Conservation (phyloP, 2,888 invertebrate species). For the Hyles lineata region DNA sequence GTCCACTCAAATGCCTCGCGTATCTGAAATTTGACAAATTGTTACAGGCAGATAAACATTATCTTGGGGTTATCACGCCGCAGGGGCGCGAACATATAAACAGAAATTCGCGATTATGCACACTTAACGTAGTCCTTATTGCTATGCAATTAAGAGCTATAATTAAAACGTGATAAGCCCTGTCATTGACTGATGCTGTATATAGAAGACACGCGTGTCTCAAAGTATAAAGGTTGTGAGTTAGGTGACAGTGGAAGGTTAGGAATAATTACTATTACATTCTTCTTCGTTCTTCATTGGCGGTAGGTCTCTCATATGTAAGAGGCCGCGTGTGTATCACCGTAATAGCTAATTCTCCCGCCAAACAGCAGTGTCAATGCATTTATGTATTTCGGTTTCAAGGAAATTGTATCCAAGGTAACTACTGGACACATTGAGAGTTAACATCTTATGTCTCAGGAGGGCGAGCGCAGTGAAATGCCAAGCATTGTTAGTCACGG, state of each 20-base stretch:
- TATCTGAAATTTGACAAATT: conserved; percentile 14
- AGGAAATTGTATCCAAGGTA: no score
- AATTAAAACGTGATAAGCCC: background rate
- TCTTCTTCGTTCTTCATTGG: no score
- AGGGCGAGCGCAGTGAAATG: no score
- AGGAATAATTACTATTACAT: no score
- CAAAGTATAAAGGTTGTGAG: conserved; percentile 2
- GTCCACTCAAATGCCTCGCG: background rate
- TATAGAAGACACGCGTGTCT: background rate
- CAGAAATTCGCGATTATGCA: background rate
- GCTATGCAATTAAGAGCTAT: background rate
- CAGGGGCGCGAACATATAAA: background rate
- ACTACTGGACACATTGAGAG: no score
- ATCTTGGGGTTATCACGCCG: conserved; percentile 10
- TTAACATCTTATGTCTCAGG: no score
- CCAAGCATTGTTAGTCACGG: no score
- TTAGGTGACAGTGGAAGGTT: background rate
- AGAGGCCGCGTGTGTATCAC: no score
- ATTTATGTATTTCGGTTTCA: no score
- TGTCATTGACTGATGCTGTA: conserved; percentile 4
- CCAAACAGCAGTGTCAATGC: no score
- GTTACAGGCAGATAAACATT: conserved; percentile 14
- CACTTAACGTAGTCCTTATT: background rate
- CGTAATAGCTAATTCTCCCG: no score
- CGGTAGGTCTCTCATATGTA: no score